These are phyloP conservation scores for Paragorgia papillata DNA, from an alignment of 92 coral and sea anemone species.

Conservation along the genomic window DNA sequence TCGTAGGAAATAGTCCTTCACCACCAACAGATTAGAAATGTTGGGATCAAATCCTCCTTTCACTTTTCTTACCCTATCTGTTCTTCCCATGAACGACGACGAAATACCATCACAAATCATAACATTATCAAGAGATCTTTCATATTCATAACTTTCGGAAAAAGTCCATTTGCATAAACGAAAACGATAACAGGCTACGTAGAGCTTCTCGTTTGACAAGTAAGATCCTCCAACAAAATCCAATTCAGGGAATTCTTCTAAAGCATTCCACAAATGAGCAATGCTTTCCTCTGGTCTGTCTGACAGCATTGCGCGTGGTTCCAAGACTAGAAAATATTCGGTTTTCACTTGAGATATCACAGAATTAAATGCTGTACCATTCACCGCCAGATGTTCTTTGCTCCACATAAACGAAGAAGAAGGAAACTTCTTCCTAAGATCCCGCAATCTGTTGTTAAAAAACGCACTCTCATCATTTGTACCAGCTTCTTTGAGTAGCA, in stretches of 20 bases:
- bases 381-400: background rate
- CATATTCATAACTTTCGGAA: constrained; percentile 63
- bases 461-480: background rate
- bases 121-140: constrained; percentile 55
- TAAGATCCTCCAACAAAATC: constrained; percentile 71
- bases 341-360: constrained; percentile 43
- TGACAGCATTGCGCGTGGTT: constrained; percentile 28
- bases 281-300: constrained; percentile 47
- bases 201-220: constrained; percentile 34
- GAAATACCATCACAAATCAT: constrained; percentile 71
- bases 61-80: constrained; percentile 26
- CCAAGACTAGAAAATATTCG: constrained; percentile 58
- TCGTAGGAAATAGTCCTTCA: constrained; percentile 62
- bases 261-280: constrained; percentile 52
- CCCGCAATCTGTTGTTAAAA: background rate
- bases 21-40: constrained; percentile 20
- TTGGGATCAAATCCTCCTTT: constrained; percentile 52
- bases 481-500: background rate
- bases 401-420: background rate
- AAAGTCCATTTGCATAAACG: constrained; percentile 65
- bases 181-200: constrained; percentile 61
- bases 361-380: constrained; percentile 19
- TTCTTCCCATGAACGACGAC: constrained; percentile 69
- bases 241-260: constrained; percentile 54
- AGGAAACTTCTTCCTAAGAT: background rate